Conservation (phyloP, 2,797 vertebrate genomes). For the Dendrocincla fuliginosa region DNA sequence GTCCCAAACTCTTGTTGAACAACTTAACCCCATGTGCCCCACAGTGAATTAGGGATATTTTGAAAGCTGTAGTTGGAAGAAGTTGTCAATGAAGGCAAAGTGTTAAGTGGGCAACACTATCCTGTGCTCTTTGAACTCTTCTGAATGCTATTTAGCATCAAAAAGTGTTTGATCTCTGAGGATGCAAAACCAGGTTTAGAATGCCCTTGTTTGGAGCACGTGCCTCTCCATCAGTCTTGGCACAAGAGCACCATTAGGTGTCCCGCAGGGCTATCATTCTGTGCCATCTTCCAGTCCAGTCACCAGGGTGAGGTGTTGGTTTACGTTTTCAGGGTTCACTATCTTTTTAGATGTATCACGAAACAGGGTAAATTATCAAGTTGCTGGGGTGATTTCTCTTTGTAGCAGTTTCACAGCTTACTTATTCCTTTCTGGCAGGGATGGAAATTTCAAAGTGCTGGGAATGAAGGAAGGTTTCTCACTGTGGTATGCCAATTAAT, state of each 20-base stretch:
- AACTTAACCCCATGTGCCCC: neutral
- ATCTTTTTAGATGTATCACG: neutral
- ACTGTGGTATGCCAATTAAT: neutral
- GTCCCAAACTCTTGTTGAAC: neutral
- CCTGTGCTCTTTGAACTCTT: neutral
- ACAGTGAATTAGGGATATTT: neutral
- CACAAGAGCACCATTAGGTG: neutral
- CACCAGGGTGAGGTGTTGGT: neutral
- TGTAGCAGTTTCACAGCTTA: neutral
- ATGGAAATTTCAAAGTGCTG: neutral
- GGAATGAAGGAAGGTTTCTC: neutral
- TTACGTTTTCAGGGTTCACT: neutral
- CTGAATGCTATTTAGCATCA: neutral
- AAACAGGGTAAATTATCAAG: neutral
- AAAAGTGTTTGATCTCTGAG: neutral
- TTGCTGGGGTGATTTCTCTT: neutral
- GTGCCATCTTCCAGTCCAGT: neutral
- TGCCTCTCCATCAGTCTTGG: neutral
- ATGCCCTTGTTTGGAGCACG: accelerated
- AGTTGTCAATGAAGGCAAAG: neutral
- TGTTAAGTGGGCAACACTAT: neutral
- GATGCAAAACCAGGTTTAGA: neutral
- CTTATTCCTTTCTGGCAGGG: neutral
- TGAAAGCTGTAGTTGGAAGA: neutral
- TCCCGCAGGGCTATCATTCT: neutral